Evolutionary conservation across 2,797 vertebrate genomes (phyloP), one percentile per base, ranked within the genome.

Genomic region (Epinephelus coioides): DNA sequence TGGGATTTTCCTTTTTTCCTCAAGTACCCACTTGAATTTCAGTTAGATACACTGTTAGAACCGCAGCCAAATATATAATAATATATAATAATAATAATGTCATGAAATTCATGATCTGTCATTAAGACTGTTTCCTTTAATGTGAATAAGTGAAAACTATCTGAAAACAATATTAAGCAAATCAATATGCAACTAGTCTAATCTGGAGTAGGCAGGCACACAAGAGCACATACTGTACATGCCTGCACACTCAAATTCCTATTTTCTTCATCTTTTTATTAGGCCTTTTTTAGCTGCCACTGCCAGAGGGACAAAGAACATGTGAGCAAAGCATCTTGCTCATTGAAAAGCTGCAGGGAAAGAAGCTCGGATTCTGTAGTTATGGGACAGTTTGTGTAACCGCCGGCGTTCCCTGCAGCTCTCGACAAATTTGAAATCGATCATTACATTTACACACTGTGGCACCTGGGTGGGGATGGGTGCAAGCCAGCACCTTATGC

Each of bases 371-470:
- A 70, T 73, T 85, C 65, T 76, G 60, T 69, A 67, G 69, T 67
- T 77, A 61, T 78, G 73, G 73, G 82, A 84, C 44, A 72, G 64
- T 83, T 74, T 87, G 34, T 81, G 61, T 83, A 81, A 81, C 84
- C 69, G 44, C 19, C 2, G 50, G 84, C 66, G 54, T 79, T 76
- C 73, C 77, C 76, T 17, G 69, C 71, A 82, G 81, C 81, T 76
- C 72, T 62, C 46, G 4, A 81, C 54, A 79, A 78, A 88, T 76
- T 62, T 56, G 25, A 88, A 90, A 90, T 92, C 66, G 60, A 91
- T 91, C 78, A 78, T 64, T 78, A 72, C 61, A 75, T 91, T 90
- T 86, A 78, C 79, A 85, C 72, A 83, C 78, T 65, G 74, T 89
- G 88, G 83, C 76, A 89, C 85, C 82, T 73, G 65, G 73, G 64